Base-by-base conservation (phyloP, 2,888 invertebrate genomes). In the Hydrotaea diabolus region DNA sequence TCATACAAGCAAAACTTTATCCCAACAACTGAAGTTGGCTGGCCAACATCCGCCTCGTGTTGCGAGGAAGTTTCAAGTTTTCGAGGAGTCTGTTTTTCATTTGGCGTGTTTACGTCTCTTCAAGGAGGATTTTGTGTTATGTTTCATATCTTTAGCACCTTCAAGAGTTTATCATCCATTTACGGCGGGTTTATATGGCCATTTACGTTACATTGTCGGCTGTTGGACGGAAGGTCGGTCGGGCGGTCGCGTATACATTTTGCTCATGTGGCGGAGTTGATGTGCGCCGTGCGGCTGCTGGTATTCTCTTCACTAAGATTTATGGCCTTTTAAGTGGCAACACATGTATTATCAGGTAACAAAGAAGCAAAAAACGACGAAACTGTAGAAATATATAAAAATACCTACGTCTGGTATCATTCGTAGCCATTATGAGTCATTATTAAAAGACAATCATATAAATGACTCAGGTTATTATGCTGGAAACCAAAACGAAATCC, bases 321-420 rank as follows among this genome's bases (percentile, higher is more conserved):
- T 80, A 80, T 80, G 71, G 80, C 64, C 17, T 76, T 76, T 80
- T 76, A 80, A 80, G 71, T 80, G 80, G 80, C 80, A 80, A 72
- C 80, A 80, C 75, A 80, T 76, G 71, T 76, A 76, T 80, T 80
- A 80, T 80, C 76, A 80, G 80, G 49, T 71, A 75, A 57, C 69
- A 43, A 53, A 55, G 26, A 19, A 19, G 43, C 15, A 19, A 64
- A 5, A 39, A 59, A 31, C 5, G 15, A 19, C 0, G 62, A 53
- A 43, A 15, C 49, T n/a, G n/a, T 7, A 57, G 9, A 39, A 17
- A 59, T 31, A 69, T 36, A 74, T 43, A 69, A 19, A 66, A 62
- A 78, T 59, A 49, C 62, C 55, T 17, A 53, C 43, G 59, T 53
- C 9, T 55, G 39, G 26, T 49, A 75, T 39, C 49, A 80, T 80